These are phyloP conservation scores for Charina bottae DNA, from an alignment of 2,113 vertebrate species.

Conservation along the genomic window DNA sequence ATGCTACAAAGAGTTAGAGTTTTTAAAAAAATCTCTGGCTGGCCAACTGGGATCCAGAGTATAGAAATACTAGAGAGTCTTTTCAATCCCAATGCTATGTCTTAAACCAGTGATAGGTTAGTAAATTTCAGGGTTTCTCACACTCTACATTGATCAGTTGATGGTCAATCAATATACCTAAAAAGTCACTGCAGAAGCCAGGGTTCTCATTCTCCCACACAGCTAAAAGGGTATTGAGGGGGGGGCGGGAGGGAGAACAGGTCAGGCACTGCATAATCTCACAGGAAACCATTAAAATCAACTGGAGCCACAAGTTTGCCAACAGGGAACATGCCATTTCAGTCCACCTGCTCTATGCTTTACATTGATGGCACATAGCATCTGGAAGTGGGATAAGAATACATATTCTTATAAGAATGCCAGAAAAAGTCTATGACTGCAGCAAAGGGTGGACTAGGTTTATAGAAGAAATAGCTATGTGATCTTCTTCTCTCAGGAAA, in stretches of 20 bases:
- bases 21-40: neutral
- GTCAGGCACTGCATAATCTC: neutral
- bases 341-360: neutral
- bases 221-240: neutral
- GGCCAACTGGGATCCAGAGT: neutral
- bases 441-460: neutral
- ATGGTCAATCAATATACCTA: neutral
- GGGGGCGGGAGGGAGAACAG: neutral
- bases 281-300: neutral
- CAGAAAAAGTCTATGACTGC: neutral
- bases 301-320: neutral
- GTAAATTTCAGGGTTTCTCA: neutral
- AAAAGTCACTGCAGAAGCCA: neutral
- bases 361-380: neutral
- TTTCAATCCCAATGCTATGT: neutral
- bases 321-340: neutral
- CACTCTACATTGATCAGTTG: neutral
- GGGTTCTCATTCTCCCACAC: neutral
- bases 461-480: slow-evolving; percentile 24
- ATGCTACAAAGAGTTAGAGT: neutral
- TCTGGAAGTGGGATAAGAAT: neutral
- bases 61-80: neutral
- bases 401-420: neutral
- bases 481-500: neutral
- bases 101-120: neutral